Base-by-base conservation (phyloP, 2,797 vertebrate genomes). In the Harpagifer antarcticus region DNA sequence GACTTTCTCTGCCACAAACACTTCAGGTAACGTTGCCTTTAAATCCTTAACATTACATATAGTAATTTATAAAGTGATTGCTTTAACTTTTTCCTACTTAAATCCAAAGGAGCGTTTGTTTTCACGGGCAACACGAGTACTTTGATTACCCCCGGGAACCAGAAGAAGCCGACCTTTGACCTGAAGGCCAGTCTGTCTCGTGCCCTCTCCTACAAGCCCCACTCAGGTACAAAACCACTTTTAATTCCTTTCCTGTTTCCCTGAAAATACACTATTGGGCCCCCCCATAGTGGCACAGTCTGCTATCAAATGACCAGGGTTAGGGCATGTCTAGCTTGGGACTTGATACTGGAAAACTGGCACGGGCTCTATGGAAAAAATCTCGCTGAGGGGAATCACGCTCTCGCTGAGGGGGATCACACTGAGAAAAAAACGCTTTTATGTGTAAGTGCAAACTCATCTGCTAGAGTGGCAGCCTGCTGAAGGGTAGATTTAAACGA, bases 111-210 rank as follows among this genome's bases (percentile, higher is more conserved):
- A 61, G 86, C 96, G 0, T 97, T 96, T 63, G 91, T 96, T 73
- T 95, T 97, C 80, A 91, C 85, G 4, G 92, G 92, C 4, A 92
- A 94, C 84, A 92, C 88, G 0, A 94, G 88, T 47, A 9, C 70
- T 13, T 57, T 45, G 1, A 76, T 82, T 57, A 96, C 97, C 12
- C 95, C 96, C 1, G 92, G 91, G 3, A 89, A 92, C 1, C 95
- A 92, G 9, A 97, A 95, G 88, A 98, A 97, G 82, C 67, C 87
- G 2, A 49, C 27, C 0, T 99, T 99, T 91, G 96, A 99, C 80
- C 95, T 99, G 77, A 94, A 98, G 93, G 96, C 96, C 37, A 99
- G 98, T 81, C 95, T 99, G 73, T 95, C 97, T 5, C 96, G 95
- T 56, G 96, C 97, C 0, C 97, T 99, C 78, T 53, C 23, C 47